These are phyloP conservation scores for Drosophila paracracens DNA, from an alignment of 2,888 invertebrate genomes.

Conservation along the genomic window DNA sequence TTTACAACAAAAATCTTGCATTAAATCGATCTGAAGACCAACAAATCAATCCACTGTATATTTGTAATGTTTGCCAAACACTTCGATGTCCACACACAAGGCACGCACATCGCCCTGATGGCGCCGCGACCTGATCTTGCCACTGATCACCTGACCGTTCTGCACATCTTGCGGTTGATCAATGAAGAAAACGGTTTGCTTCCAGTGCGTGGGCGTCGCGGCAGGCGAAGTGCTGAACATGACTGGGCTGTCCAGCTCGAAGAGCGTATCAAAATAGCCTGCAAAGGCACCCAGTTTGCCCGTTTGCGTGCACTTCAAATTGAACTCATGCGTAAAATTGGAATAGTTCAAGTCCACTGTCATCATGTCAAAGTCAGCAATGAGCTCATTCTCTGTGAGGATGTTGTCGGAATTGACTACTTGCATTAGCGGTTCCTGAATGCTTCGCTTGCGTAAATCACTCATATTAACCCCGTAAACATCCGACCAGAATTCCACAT, in stretches of 20 bases:
- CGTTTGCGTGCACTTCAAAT: constrained; percentile 87
- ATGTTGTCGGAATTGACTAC: constrained; percentile 87
- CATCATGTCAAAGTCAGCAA: constrained; percentile 91
- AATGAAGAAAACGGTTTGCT: constrained; percentile 92
- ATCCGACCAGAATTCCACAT: constrained; percentile 95
- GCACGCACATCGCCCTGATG: constrained; percentile 91
- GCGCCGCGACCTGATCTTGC: constrained; percentile 90
- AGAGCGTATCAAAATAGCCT: constrained; percentile 96
- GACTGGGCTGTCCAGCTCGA: constrained; percentile 88
- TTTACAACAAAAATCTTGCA: constrained; percentile 58
- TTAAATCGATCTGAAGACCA: constrained; percentile 63
- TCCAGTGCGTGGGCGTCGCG: constrained; percentile 91
- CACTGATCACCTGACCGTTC: constrained; percentile 88
- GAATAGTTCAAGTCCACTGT: constrained; percentile 90
- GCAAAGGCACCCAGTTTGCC: constrained; percentile 92
- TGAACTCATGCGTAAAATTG: constrained; percentile 90
- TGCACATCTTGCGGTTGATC: constrained; percentile 90
- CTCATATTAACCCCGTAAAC: constrained; percentile 98
- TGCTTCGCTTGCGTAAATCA: constrained; percentile 93
- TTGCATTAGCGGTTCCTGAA: constrained; percentile 91
- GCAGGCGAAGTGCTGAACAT: constrained; percentile 90
- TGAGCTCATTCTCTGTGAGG: constrained; percentile 88
- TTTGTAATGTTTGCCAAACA: constrained; percentile 87
- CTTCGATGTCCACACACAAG: constrained; percentile 89
- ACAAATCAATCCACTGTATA: constrained; percentile 89